A percentile compares a stretch with the other conserved stretches of the same genome.
phyloP scores from a whole-genome alignment of 2,113 vertebrate species.

The Talpa occidentalis region DNA sequence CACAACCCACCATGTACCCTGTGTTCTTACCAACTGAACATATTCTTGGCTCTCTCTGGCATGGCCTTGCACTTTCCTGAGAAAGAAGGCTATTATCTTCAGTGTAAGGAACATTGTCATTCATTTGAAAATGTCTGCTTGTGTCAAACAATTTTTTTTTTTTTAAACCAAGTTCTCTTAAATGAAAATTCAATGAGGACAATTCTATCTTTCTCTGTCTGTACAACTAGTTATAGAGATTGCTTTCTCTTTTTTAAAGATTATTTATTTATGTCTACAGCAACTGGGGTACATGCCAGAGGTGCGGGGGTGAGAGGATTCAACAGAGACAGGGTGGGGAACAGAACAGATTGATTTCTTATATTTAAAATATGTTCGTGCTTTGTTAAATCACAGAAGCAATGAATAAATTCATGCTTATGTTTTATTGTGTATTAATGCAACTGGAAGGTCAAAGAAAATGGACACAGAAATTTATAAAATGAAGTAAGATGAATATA shows the following conservation, averaged over 20 bases:
- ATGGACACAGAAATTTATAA: not conserved
- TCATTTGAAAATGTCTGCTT: not conserved
- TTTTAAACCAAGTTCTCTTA: not conserved
- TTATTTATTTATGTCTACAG: no score
- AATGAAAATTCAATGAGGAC: not conserved
- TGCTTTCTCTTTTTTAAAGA: no score
- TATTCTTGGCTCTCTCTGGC: not conserved
- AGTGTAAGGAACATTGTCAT: not conserved
- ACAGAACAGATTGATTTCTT: conserved; percentile 23
- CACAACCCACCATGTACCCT: not conserved
- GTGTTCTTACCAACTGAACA: not conserved
- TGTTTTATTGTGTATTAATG: not conserved
- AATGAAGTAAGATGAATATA: not conserved
- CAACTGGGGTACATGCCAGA: no score
- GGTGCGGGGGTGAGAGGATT: no score
- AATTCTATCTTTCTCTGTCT: not conserved
- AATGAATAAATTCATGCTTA: not conserved
- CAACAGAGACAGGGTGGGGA: no score
- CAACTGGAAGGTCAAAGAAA: not conserved
- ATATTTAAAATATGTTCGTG: not conserved
- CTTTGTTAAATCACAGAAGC: not conserved
- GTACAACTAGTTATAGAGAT: not conserved
- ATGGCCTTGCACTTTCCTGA: not conserved
- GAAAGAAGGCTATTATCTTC: not conserved
- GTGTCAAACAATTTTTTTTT: not conserved